phyloP scores from a whole-genome alignment of 2,113 vertebrate genomes.

The Neodon shergylaensis region DNA sequence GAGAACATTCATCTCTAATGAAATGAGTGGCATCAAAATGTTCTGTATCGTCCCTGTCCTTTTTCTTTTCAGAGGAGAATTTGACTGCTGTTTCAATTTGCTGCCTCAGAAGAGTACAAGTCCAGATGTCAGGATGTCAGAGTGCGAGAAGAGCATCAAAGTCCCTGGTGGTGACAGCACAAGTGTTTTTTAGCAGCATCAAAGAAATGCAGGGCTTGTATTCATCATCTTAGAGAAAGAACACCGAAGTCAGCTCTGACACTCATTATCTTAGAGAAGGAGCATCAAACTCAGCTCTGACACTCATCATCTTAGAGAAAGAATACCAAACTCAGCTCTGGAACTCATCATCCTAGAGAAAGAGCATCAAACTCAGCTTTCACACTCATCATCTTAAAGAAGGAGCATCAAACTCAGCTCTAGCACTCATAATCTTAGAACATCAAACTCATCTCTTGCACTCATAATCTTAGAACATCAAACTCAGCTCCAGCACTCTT shows the following conservation, averaged over 20 bases:
- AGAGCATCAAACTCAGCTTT: too few species aligned
- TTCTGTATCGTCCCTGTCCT: slow-evolving; percentile 19
- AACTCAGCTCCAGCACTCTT: too few species aligned
- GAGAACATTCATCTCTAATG: slow-evolving; percentile 30
- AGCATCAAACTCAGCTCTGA: slow-evolving; percentile 35
- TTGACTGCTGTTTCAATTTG: slow-evolving; percentile 68
- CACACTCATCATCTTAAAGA: too few species aligned
- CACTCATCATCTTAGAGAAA: background rate
- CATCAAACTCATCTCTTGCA: too few species aligned
- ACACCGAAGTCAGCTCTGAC: background rate
- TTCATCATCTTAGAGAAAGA: slow-evolving; percentile 48
- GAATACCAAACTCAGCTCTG: slow-evolving; percentile 39
- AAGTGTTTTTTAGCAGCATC: slow-evolving; percentile 60
- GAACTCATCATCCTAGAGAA: background rate
- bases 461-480: too few species aligned
- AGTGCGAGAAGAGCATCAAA: slow-evolving; percentile 63
- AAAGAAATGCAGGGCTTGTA: slow-evolving; percentile 50
- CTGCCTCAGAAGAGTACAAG: slow-evolving; percentile 58
- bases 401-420: too few species aligned
- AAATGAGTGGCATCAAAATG: slow-evolving; percentile 5
- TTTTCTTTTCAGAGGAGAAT: slow-evolving; percentile 40
- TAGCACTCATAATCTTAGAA: background rate
- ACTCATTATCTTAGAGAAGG: background rate
- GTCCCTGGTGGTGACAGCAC: background rate
- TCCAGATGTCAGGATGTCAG: slow-evolving; percentile 68